Percentiles rank a stretch among this genome's conserved stretches.
phyloP scores from a whole-genome alignment of 2,888 invertebrate genomes.

The Caenorhabditis macrosperma region DNA sequence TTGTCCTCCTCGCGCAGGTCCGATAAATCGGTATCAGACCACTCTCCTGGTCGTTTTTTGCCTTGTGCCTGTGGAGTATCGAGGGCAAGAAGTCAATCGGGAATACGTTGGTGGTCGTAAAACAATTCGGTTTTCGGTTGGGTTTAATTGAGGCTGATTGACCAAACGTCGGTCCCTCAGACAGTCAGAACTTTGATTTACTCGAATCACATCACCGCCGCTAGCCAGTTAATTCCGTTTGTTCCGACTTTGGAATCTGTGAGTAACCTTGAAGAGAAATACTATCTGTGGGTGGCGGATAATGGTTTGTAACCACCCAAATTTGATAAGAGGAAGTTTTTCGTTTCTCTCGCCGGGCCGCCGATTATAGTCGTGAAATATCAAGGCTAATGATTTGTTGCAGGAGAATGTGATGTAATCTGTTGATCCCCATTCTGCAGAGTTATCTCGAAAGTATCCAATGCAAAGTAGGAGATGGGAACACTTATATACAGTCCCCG shows the following conservation, averaged over 20 bases:
- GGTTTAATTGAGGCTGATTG: slow-evolving; percentile 6
- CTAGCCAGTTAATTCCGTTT: slow-evolving; percentile 27
- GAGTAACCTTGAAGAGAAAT: slow-evolving; percentile 48
- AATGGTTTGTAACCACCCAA: slow-evolving; percentile 30
- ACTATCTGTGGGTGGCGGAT: slow-evolving; percentile 34
- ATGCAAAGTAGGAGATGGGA: not conserved
- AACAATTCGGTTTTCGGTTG: slow-evolving; percentile 9
- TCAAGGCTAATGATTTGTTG: slow-evolving; percentile 26
- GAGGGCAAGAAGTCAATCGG: slow-evolving; percentile 18
- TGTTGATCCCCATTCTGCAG: slow-evolving; percentile 22
- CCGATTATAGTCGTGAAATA: slow-evolving; percentile 28
- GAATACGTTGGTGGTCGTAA: slow-evolving; percentile 14
- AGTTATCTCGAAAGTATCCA: slow-evolving; percentile 9
- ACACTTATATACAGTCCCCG: not conserved
- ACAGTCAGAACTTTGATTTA: slow-evolving; percentile 46
- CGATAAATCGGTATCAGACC: slow-evolving; percentile 37
- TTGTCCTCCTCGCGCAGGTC: slow-evolving; percentile 23
- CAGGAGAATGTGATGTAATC: slow-evolving; percentile 42
- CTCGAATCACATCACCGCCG: slow-evolving; percentile 24
- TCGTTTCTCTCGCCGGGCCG: not conserved
- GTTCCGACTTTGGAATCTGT: slow-evolving; percentile 15
- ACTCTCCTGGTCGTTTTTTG: slow-evolving; percentile 24
- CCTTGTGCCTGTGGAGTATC: slow-evolving; percentile 21
- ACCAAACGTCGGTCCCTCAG: slow-evolving; percentile 31
- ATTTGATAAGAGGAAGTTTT: slow-evolving; percentile 40